Evolutionary conservation across 2,113 vertebrate genomes (phyloP).

Genomic region (Tetrax tetrax): DNA sequence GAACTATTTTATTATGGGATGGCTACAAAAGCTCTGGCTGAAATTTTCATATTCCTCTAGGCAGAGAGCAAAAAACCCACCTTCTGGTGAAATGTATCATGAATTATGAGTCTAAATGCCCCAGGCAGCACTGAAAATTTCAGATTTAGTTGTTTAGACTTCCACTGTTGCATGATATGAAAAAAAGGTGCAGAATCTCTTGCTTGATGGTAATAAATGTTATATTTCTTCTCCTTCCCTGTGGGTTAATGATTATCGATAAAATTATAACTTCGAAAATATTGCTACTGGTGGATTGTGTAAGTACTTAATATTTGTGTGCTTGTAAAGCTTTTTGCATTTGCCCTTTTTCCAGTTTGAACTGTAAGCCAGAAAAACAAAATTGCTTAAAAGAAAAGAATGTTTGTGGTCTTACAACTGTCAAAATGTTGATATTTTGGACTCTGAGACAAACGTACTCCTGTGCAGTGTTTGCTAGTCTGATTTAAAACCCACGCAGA

Average conservation of each 20-base stretch:
- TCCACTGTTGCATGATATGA: not conserved
- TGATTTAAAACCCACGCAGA: not conserved
- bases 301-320: not conserved
- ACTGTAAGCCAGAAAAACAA: not conserved
- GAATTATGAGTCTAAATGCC: not conserved
- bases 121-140: not conserved
- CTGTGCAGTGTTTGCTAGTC: not conserved
- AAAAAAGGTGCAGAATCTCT: not conserved
- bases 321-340: not conserved
- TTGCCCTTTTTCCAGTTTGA: not conserved
- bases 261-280: slow-evolving; percentile 36
- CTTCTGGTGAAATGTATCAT: not conserved
- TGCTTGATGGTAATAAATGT: not conserved
- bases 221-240: not conserved
- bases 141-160: not conserved
- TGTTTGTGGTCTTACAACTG: not conserved
- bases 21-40: not conserved
- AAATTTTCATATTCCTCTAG: not conserved
- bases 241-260: slow-evolving; percentile 28
- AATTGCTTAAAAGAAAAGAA: not conserved
- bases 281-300: not conserved
- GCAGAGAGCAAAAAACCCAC: not conserved
- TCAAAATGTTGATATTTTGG: not conserved
- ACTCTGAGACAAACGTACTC: not conserved
- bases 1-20: slow-evolving; percentile 36